Evolutionary conservation across 2,113 vertebrate species (phyloP), one percentile per base, ranked within the genome.

Genomic region (Tautogolabrus adspersus): DNA sequence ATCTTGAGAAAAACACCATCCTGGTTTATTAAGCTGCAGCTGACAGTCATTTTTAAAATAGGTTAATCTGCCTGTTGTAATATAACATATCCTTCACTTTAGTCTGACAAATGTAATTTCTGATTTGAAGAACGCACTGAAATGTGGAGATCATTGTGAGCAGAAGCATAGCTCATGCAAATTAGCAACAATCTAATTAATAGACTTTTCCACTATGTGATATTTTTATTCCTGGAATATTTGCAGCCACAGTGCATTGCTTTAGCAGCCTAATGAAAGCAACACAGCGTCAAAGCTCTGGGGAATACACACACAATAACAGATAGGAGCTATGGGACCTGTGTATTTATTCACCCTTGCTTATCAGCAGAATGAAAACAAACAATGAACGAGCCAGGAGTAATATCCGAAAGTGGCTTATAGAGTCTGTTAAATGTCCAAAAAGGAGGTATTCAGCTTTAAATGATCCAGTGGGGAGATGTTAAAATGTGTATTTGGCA

Each of bases 21-120:
- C 37, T 69, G 52, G 9, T 82, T 72, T 13, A 60, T 66, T 46
- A 44, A 10, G 19, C 66, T 34, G 52, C 58, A 54, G 12, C 44
- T 10, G 56, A 44, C 15, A 34, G 0, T 63, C 15, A n/a, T 62
- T 63, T 59, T 52, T 56, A 6, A 6, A 34, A n/a, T 38, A 12
- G 12, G 54, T 54, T 22, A 18, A 51, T 55, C 15, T 42, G 54
- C 38, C n/a, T 6, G 0, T 68, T 75, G 59, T 23, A 16, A 58
- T 34, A 3, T 23, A 56, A 60, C n/a, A 30, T 12, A 61, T 52
- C 10, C 26, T 10, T 21, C 15, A 16, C 16, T 37, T 70, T 18
- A 26, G 38, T 21, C 1, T 26, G 5, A 40, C 57, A 34, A 49
- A 9, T 19, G 0, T 16, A 3, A 56, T 63, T 56, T 60, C 13